Base-by-base conservation (phyloP, 2,113 vertebrate species). In the Cnemophilus loriae region DNA sequence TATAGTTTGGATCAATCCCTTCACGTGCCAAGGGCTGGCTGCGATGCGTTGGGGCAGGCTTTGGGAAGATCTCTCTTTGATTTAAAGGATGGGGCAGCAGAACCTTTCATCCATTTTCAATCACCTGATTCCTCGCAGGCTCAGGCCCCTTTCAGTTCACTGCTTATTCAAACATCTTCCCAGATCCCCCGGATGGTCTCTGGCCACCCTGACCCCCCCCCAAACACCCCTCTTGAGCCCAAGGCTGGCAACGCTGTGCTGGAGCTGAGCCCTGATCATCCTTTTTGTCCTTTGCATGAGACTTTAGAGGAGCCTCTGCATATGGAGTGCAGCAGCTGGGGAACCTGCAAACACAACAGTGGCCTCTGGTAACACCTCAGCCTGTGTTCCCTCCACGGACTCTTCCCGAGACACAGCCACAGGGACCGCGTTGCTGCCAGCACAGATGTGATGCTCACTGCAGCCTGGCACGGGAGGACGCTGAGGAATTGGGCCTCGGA, bases 241-340 rank as follows among this genome's bases (percentile, higher is more conserved):
- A 11, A 7, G 35, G 33, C 17, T 13, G 16, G 57, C 20, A 13
- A 2, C 0, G 0, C 19, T 4, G 3, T 4, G 2, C 3, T 13
- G 55, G 22, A 74, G 10, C 12, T 0, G 12, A 78, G 69, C 20
- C 33, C 60, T 37, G 41, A 37, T 11, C 3, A 4, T 8, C 42
- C 24, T 27, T 30, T 44, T 2, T 5, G 8, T 55, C 17, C 61
- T 75, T 13, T 2, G 5, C 17, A 24, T 2, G 2, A 9, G 37
- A 3, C 7, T 6, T 20, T 0, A 8, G 74, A 57, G 74, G 20
- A 61, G 47, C 9, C 52, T 56, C 7, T 55, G 8, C 15, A 3
- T 0, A 3, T 0, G n/a, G 64, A 2, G 6, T 2, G 5, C 55
- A 21, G 84, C 78, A 15, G 22, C 30, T 7, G 15, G 53, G 59